Base-by-base conservation (phyloP, 2,113 vertebrate genomes). In the Alosa alosa region DNA sequence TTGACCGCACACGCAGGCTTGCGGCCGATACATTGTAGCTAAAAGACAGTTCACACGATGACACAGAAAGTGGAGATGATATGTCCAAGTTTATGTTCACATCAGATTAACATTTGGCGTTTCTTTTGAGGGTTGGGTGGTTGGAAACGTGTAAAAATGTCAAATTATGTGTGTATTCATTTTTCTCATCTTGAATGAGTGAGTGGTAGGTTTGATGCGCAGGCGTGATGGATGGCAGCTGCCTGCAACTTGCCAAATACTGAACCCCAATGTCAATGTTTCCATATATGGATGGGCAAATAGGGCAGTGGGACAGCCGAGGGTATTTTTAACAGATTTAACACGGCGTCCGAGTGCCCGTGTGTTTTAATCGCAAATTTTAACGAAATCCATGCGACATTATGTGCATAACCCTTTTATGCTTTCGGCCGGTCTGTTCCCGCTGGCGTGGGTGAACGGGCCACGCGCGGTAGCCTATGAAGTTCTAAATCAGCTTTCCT, bases 301-400 rank as follows among this genome's bases (percentile, higher is more conserved):
- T 92, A 94, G 95, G 94, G 87, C 94, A 95, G 87, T 93, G 92
- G 92, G 93, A 89, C 94, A 94, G 93, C 89, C 89, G 91, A 91
- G 95, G 94, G 93, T 96, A 96, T 95, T 95, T 96, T 94, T 95
- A 95, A 93, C 95, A 85, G 91, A 92, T 94, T 92, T 89, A 88
- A 91, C 88, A 87, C 89, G 83, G 89, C 89, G 88, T 50, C 25
- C 60, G 86, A 46, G 81, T 82, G 39, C 11, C 82, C 31, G 15
- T 41, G 45, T 84, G 64, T 83, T 89, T 81, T 50, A 82, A 81
- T 81, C 47, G 31, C 39, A 25, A 17, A n/a, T 55, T 83, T 52
- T 13, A 22, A 36, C 13, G 60, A 55, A 44, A 81, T 41, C 36
- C 36, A 75, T 36, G 4, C 31, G 46, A 11, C 10, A 13, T 75